Base-by-base conservation (phyloP, 2,797 vertebrate species). In the Sebastes miniatus region DNA sequence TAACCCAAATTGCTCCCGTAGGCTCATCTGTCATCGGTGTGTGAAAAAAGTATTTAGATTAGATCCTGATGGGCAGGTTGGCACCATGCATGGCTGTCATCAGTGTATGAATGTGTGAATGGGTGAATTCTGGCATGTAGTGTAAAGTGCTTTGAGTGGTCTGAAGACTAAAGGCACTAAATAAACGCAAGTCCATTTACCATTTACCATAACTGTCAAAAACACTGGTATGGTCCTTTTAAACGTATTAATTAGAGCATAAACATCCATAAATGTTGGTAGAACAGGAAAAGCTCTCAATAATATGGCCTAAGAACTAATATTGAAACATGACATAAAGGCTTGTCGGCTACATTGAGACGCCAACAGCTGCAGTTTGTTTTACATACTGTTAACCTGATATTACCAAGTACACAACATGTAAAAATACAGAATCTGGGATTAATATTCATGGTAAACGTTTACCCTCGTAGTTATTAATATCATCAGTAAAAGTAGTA, bases 1-100 rank as follows among this genome's bases (percentile, higher is more conserved):
- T 50, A 50, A 50, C 18, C 0, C 0, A 50, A 50, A 50, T 9
- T 50, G 47, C 47, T 50, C 47, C 47, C 18, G 47, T 0, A 20
- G 47, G 47, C 47, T 50, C 47, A 50, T 50, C 47, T 50, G 7
- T 50, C 47, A 50, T 50, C 2, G 47, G 47, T 50, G 8, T 50
- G 8, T 50, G 47, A 50, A 50, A 50, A 47, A 0, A 20, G 47
- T 50, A 20, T 20, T 50, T 50, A 20, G 47, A 47, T 47, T 47
- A 47, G 39, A 47, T 47, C 39, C 39, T 47, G 39, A 18, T 47
- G 39, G 39, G 39, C 39, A 47, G 43, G 43, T 47, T 47, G 43
- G 43, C 43, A 47, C 43, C 43, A 8, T 47, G 43, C 3, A 47
- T 47, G 43, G 43, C 43, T 47, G 43, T 8, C 43, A 47, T 47